Percentiles rank a stretch among this genome's conserved stretches.
These are phyloP conservation scores for Periparus ater DNA, from an alignment of 2,797 vertebrate species.

Conservation along the genomic window DNA sequence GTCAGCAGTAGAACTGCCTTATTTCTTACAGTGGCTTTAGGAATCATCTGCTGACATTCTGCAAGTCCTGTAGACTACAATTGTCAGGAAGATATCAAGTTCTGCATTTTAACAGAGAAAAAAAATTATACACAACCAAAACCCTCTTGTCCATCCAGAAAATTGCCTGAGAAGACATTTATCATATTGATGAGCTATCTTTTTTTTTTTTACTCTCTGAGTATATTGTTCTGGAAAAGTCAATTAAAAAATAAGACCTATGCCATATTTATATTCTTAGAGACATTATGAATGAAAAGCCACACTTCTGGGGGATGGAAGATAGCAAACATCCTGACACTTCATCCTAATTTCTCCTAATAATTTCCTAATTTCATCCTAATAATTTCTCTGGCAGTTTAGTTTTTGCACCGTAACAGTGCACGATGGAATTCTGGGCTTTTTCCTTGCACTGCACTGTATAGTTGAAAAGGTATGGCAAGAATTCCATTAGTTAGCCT, in stretches of 20 bases:
- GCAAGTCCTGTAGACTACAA: neutral
- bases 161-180: neutral
- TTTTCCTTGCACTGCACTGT: neutral
- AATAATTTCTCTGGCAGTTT: neutral
- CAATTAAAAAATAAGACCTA: neutral
- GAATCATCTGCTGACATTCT: neutral
- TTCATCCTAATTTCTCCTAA: neutral
- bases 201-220: neutral
- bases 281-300: neutral
- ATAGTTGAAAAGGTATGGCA: neutral
- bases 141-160: neutral
- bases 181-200: neutral
- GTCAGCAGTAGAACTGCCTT: neutral
- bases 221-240: neutral
- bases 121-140: neutral
- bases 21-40: neutral
- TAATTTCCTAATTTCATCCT: neutral
- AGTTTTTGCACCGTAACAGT: neutral
- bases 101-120: neutral
- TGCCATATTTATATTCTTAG: neutral
- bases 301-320: accelerated
- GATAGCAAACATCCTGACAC: neutral
- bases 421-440: neutral
- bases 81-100: neutral
- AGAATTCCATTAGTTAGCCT: neutral